Evolutionary conservation across 2,797 vertebrate species (phyloP).

Genomic region (Melanotaenia parkinsoni): DNA sequence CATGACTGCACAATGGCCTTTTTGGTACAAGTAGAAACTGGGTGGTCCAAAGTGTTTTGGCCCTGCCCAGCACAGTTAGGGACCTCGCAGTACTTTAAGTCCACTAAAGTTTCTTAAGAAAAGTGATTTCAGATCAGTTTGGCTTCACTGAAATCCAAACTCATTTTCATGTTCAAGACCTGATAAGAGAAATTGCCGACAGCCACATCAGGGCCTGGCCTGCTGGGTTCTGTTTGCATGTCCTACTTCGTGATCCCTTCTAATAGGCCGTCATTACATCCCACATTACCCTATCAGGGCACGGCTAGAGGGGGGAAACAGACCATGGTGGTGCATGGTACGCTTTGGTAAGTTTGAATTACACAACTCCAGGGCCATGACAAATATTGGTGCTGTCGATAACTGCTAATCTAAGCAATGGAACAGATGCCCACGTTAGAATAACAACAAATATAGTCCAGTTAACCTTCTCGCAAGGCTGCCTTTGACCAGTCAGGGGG

Average conservation of each 20-base stretch:
- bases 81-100: slow-evolving; percentile 13
- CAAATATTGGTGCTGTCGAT: slow-evolving; percentile 79
- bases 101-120: slow-evolving; percentile 21
- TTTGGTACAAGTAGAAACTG: slow-evolving; percentile 48
- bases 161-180: slow-evolving; percentile 2
- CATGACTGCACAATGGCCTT: slow-evolving; percentile 62
- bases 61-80: slow-evolving; percentile 37
- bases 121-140: slow-evolving; percentile 36
- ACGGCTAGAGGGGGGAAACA: slow-evolving; percentile 76
- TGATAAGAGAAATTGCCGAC: slow-evolving; percentile 42
- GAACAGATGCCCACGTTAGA: slow-evolving; percentile 77
- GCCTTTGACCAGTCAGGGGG: slow-evolving; percentile 72
- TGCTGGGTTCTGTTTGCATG: slow-evolving; percentile 74
- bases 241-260: slow-evolving; percentile 83
- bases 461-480: slow-evolving; percentile 81
- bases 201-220: slow-evolving; percentile 49
- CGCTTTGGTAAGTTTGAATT: slow-evolving; percentile 83
- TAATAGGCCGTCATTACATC: slow-evolving; percentile 84
- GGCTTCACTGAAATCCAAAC: slow-evolving; percentile 20
- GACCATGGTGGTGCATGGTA: slow-evolving; percentile 79
- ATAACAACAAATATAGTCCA: slow-evolving; percentile 80
- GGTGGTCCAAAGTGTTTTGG: slow-evolving; percentile 64
- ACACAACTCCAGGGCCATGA: slow-evolving; percentile 80
- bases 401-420: slow-evolving; percentile 79
- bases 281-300: slow-evolving; percentile 81